A percentile compares a stretch with the other conserved stretches of the same genome.
phyloP scores from a whole-genome alignment of 2,888 invertebrate species.

The Lochmaea capreae region DNA sequence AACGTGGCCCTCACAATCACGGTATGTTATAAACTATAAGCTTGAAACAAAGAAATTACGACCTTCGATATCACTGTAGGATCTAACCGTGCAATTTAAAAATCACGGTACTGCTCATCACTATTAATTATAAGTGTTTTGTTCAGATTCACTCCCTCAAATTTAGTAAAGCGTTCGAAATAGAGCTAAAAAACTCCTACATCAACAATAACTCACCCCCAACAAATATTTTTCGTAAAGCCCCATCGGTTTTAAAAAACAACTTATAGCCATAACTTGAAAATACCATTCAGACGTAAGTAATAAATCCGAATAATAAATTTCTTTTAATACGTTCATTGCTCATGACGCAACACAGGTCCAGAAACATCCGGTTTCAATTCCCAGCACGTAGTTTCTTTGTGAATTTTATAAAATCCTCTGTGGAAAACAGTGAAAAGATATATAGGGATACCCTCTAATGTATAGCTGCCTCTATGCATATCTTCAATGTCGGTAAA shows the following conservation, averaged over 20 bases:
- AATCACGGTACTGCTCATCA: too few relatives aligned
- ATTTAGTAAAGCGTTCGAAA: too few relatives aligned
- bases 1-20: too few relatives aligned
- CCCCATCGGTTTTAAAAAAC: neutral
- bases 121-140: too few relatives aligned
- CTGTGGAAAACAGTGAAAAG: constrained; percentile 2
- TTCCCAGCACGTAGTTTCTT: constrained; percentile 3
- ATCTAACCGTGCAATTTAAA: too few relatives aligned
- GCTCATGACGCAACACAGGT: constrained; percentile 3
- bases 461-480: neutral
- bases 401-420: constrained; percentile 6
- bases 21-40: too few relatives aligned
- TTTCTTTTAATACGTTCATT: constrained; percentile 1
- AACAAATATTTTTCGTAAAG: neutral
- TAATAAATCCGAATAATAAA: constrained; percentile 3
- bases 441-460: neutral
- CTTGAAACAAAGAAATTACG: too few relatives aligned
- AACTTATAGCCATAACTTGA: neutral
- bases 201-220: neutral
- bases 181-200: neutral
- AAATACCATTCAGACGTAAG: neutral
- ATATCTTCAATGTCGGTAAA: neutral
- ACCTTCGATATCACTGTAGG: too few relatives aligned
- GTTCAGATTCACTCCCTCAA: too few relatives aligned
- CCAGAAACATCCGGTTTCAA: constrained; percentile 3